Conservation (phyloP, 1,140 invertebrate genomes). For the Lepidurus apus region DNA sequence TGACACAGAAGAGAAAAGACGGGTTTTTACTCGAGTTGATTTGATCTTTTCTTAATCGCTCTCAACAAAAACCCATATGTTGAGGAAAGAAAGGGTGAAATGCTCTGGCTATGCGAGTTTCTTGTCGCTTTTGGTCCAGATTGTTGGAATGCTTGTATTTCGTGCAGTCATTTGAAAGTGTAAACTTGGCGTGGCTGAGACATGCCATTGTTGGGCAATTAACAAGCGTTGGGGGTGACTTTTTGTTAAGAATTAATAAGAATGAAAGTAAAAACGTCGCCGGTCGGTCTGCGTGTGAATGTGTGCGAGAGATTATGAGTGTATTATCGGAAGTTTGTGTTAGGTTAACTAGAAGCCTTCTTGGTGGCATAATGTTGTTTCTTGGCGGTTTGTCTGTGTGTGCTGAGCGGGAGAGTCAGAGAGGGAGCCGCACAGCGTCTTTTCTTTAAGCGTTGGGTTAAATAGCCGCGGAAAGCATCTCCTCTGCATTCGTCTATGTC, state of each 20-base stretch:
- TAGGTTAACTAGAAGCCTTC: not conserved
- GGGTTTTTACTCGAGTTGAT: not conserved
- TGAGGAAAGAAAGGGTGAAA: not conserved
- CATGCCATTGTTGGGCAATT: no score
- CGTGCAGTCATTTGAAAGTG: no score
- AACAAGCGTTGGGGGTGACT: no score
- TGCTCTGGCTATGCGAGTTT: not conserved
- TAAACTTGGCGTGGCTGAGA: no score
- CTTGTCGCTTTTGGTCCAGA: not conserved
- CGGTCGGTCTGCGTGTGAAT: no score
- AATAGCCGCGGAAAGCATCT: conserved; percentile 18
- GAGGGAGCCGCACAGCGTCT: not conserved
- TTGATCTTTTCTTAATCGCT: not conserved
- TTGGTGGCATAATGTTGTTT: conserved; percentile 15
- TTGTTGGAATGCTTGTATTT: no score
- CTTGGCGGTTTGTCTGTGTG: conserved; percentile 3
- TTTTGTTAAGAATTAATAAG: no score
- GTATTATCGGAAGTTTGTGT: conserved; percentile 1
- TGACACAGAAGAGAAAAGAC: not conserved
- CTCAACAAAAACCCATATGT: not conserved
- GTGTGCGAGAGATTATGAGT: not conserved
- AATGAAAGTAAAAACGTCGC: no score
- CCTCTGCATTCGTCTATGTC: conserved; percentile 13
- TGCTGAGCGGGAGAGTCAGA: not conserved
- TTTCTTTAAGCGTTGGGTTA: not conserved